Percentiles rank a stretch among this genome's conserved stretches.
Evolutionary conservation across 2,797 vertebrate species (phyloP).

Genomic region (Myotis planiceps): DNA sequence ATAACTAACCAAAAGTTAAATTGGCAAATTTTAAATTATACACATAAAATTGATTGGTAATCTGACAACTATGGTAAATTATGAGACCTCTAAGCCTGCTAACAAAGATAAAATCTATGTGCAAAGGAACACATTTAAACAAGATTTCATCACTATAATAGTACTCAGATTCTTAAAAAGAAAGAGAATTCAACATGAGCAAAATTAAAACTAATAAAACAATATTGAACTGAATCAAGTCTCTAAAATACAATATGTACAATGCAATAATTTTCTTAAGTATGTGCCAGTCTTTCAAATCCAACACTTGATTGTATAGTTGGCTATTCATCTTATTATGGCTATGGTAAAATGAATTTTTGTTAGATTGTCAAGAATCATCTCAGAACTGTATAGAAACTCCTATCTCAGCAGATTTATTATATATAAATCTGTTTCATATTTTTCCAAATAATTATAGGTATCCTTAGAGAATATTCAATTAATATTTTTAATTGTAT

Average conservation of each 20-base stretch:
- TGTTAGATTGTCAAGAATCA: conserved; percentile 26
- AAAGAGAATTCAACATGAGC: neutral
- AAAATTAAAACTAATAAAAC: neutral
- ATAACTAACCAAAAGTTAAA: neutral
- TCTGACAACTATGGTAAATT: neutral
- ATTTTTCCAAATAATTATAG: neutral
- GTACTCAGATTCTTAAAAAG: neutral
- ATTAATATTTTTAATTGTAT: neutral
- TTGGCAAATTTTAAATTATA: neutral
- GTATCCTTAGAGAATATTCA: neutral
- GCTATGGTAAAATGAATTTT: neutral
- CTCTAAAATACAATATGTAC: neutral
- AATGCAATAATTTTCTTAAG: neutral
- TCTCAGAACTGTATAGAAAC: neutral
- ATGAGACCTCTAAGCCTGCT: neutral
- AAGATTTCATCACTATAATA: neutral
- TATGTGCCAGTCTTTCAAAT: neutral
- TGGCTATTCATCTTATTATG: neutral
- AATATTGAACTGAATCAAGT: neutral
- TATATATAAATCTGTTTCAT: neutral
- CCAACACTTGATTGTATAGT: neutral
- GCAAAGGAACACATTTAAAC: neutral
- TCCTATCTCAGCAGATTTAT: neutral
- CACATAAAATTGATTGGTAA: neutral
- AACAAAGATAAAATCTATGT: neutral